These are phyloP conservation scores for Aspidoscelis tigris DNA, from an alignment of 2,113 vertebrate species.

Conservation along the genomic window DNA sequence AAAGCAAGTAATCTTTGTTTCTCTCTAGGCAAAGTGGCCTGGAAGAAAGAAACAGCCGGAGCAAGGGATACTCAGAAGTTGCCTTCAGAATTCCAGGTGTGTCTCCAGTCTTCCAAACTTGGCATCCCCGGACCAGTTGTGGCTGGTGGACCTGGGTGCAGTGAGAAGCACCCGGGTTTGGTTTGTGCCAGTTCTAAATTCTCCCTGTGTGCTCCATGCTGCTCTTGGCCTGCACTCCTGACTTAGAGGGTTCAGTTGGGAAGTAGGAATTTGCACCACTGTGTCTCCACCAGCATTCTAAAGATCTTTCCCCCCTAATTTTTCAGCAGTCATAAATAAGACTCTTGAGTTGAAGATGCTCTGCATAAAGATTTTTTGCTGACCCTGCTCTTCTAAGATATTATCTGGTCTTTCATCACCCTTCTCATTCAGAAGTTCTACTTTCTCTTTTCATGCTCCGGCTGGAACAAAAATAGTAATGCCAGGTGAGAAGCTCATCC, in stretches of 20 bases:
- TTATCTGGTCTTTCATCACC: background rate
- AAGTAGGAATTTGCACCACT: background rate
- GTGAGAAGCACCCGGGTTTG: too few relatives aligned
- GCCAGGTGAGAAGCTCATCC: background rate
- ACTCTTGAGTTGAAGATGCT: slow-evolving; percentile 9
- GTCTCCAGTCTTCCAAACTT: too few relatives aligned
- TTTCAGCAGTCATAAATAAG: background rate
- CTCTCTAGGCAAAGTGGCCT: too few relatives aligned
- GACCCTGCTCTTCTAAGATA: background rate
- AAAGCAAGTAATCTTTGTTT: too few relatives aligned
- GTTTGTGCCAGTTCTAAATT: too few relatives aligned
- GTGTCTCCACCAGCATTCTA: background rate
- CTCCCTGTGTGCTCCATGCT: too few relatives aligned
- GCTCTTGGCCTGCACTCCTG: too few relatives aligned
- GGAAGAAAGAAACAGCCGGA: too few relatives aligned
- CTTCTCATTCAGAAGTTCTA: background rate
- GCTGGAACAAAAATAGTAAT: background rate
- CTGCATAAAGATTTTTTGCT: background rate
- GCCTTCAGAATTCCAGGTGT: too few relatives aligned
- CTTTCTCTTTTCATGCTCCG: background rate
- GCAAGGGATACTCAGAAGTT: too few relatives aligned
- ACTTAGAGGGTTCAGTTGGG: background rate
- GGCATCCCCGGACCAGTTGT: too few relatives aligned
- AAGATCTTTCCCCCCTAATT: slow-evolving; percentile 7
- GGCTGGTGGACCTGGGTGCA: too few relatives aligned